Evolutionary conservation across 2,113 vertebrate species (phyloP).

Genomic region (Natator depressus): DNA sequence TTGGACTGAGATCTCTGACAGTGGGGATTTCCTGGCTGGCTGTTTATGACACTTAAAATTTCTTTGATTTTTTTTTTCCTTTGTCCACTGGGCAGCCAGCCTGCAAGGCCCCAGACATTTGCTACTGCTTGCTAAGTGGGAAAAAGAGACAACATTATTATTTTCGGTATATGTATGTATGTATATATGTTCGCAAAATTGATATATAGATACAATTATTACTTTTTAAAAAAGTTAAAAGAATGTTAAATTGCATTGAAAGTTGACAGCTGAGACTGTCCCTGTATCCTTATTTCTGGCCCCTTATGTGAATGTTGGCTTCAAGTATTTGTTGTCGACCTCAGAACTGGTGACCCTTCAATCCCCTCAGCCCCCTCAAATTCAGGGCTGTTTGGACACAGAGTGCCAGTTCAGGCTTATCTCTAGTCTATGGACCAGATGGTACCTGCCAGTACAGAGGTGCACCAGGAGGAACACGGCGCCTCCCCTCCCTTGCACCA

Average conservation of each 20-base stretch:
- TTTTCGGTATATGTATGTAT: rapidly evolving
- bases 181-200: rapidly evolving
- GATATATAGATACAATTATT: not conserved
- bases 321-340: not conserved
- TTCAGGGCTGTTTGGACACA: not conserved
- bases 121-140: rapidly evolving
- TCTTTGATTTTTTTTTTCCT: not conserved
- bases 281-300: not conserved
- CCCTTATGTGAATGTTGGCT: not conserved
- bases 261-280: not conserved
- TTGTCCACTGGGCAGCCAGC: not conserved
- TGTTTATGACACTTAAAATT: not conserved
- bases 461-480: rapidly evolving
- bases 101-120: not conserved
- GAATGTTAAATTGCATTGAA: not conserved
- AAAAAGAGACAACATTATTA: not conserved
- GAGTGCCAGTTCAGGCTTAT: not conserved
- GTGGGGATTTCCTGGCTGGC: too few relatives aligned
- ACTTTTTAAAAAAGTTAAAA: not conserved
- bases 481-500: not conserved
- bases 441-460: not conserved
- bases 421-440: not conserved
- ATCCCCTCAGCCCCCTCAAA: not conserved
- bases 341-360: too few relatives aligned
- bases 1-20: too few relatives aligned